Conservation (phyloP, 2,888 invertebrate species). For the Hyppa rectilinea region DNA sequence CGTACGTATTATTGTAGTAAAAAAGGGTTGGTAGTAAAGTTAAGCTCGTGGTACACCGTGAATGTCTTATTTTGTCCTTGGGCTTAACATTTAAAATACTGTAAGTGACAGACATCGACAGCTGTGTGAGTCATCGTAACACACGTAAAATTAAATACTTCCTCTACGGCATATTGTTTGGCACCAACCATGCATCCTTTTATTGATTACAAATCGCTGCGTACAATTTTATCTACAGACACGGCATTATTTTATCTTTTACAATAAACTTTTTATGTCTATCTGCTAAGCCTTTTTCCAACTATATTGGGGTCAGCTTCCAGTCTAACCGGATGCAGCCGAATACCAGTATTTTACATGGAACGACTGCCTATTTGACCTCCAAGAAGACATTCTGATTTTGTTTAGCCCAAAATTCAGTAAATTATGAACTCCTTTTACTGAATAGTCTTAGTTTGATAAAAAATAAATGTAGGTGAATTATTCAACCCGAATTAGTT, state of each 20-base stretch:
- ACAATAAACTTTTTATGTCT: constrained; percentile 14
- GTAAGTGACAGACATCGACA: neutral
- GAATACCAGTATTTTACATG: too few relatives aligned
- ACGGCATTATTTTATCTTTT: constrained; percentile 6
- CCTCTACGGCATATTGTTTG: constrained; percentile 43
- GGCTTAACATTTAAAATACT: constrained; percentile 1
- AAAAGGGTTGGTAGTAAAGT: neutral
- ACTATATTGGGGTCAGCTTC: too few relatives aligned
- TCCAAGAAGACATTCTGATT: too few relatives aligned
- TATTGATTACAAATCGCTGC: constrained; percentile 29
- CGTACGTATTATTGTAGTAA: neutral
- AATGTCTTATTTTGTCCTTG: constrained; percentile 21
- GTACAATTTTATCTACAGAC: constrained; percentile 7
- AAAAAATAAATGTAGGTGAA: constrained; percentile 1
- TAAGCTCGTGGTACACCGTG: neutral
- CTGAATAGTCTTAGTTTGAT: neutral
- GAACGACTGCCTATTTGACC: too few relatives aligned
- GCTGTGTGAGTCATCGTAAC: constrained; percentile 39
- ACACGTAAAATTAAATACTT: constrained; percentile 49
- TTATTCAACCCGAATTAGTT: constrained; percentile 23
- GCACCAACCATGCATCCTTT: constrained; percentile 21
- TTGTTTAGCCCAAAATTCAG: constrained; percentile 3
- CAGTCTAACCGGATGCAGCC: too few relatives aligned
- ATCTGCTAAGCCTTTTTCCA: too few relatives aligned
- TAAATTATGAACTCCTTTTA: neutral